Conservation (phyloP, 1,140 invertebrate species). For the Centruroides vittatus region DNA sequence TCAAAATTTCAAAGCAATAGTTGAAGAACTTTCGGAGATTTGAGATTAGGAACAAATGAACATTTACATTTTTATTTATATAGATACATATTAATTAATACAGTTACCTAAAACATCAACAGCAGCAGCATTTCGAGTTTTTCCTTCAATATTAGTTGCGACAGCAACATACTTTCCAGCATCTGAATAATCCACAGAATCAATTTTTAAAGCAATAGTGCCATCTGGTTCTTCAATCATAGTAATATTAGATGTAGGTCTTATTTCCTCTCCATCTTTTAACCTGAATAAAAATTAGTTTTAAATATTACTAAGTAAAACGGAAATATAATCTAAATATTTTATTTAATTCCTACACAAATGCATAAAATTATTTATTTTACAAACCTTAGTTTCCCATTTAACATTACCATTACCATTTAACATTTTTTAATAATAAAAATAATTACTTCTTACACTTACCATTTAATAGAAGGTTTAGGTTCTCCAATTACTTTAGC, state of each 20-base stretch:
- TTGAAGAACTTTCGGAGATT: too few species aligned
- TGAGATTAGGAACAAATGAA: too few species aligned
- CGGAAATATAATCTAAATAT: not conserved
- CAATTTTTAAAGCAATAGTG: conserved; percentile 31
- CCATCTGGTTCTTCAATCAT: conserved; percentile 23
- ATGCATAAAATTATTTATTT: too few species aligned
- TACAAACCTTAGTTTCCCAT: too few species aligned
- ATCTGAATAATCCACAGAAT: conserved; percentile 26
- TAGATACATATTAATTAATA: too few species aligned
- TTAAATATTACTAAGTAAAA: not conserved
- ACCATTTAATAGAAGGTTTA: conserved; percentile 64
- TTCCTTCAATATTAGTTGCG: conserved; percentile 31
- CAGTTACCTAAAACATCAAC: conserved; percentile 23
- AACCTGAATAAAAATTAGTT: conserved; percentile 3
- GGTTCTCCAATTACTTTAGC: conserved; percentile 64
- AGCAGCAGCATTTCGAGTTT: conserved; percentile 25
- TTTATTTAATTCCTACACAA: too few species aligned
- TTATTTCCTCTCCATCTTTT: conserved; percentile 13
- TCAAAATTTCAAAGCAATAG: too few species aligned
- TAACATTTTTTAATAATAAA: too few species aligned
- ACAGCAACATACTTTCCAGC: conserved; percentile 30
- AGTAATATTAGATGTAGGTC: conserved; percentile 13
- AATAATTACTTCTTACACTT: not conserved
- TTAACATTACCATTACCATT: too few species aligned
- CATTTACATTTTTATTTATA: too few species aligned